These are phyloP conservation scores for Limnephilus lunatus DNA, from an alignment of 2,888 invertebrate genomes.

Conservation along the genomic window DNA sequence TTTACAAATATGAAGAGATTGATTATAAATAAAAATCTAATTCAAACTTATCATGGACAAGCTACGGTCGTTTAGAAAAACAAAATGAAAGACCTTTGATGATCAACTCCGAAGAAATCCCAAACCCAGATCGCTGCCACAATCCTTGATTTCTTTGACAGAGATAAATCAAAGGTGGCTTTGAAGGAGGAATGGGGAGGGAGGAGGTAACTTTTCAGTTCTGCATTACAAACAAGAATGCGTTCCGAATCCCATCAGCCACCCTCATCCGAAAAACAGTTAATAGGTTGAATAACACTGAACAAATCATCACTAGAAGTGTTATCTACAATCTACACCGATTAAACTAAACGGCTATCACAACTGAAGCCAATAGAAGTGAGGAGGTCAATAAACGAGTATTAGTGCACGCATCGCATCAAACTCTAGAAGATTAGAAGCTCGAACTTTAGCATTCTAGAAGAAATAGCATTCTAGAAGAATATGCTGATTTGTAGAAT, in stretches of 20 bases:
- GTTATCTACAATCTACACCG: neutral
- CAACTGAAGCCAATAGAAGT: no score
- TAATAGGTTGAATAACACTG: neutral
- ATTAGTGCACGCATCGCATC: no score
- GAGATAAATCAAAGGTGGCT: constrained; percentile 18
- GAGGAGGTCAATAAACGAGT: no score
- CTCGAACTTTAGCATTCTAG: no score
- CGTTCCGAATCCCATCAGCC: neutral
- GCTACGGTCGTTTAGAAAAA: no score
- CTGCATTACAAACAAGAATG: neutral
- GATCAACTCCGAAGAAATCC: neutral
- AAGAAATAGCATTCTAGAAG: no score
- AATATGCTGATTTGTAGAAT: no score
- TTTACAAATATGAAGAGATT: neutral
- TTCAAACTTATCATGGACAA: neutral
- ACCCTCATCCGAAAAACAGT: neutral
- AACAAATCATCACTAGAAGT: neutral
- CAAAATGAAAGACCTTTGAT: neutral
- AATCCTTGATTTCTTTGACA: neutral
- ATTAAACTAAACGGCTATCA: neutral
- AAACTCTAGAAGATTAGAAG: no score
- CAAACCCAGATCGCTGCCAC: neutral
- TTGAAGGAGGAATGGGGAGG: neutral
- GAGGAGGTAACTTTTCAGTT: neutral
- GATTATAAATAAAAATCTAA: neutral